Conservation (phyloP, 2,888 invertebrate species). For the Drosophila limbata region DNA sequence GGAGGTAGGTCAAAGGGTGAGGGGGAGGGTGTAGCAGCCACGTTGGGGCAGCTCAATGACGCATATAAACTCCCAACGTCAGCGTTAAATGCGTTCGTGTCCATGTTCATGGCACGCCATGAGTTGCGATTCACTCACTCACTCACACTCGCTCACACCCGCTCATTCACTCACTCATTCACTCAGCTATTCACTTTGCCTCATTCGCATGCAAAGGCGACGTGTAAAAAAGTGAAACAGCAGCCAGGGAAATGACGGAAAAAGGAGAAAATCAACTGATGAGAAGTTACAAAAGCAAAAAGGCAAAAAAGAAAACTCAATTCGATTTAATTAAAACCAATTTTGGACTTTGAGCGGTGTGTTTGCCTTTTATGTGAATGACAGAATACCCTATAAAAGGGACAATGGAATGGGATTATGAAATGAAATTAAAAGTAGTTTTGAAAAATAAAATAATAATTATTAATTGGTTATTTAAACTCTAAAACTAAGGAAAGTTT, state of each 20-base stretch:
- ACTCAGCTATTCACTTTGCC: constrained; percentile 40
- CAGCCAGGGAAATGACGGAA: constrained; percentile 30
- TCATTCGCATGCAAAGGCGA: constrained; percentile 61
- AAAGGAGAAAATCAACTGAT: constrained; percentile 39
- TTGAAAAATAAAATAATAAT: too few relatives aligned
- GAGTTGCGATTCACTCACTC: constrained; percentile 76
- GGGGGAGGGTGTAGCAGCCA: constrained; percentile 3
- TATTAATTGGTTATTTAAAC: too few relatives aligned
- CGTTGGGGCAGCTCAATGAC: constrained; percentile 57
- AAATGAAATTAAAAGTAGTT: background rate
- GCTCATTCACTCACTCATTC: constrained; percentile 45
- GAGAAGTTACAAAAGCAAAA: constrained; percentile 19
- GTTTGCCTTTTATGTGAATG: constrained; percentile 23
- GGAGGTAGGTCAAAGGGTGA: background rate
- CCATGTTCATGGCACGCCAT: constrained; percentile 57
- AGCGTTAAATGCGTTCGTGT: constrained; percentile 78
- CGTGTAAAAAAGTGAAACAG: constrained; percentile 56
- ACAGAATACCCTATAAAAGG: constrained; percentile 30
- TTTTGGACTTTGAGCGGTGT: constrained; percentile 68
- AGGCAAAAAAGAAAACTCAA: constrained; percentile 54
- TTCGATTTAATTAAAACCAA: constrained; percentile 83
- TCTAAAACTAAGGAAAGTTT: too few relatives aligned
- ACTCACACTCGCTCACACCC: constrained; percentile 11
- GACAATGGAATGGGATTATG: background rate
- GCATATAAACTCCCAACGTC: constrained; percentile 75